A percentile compares a stretch with the other conserved stretches of the same genome.
Evolutionary conservation across 2,888 invertebrate genomes (phyloP).

Genomic region (Hipparchia sbordonii): DNA sequence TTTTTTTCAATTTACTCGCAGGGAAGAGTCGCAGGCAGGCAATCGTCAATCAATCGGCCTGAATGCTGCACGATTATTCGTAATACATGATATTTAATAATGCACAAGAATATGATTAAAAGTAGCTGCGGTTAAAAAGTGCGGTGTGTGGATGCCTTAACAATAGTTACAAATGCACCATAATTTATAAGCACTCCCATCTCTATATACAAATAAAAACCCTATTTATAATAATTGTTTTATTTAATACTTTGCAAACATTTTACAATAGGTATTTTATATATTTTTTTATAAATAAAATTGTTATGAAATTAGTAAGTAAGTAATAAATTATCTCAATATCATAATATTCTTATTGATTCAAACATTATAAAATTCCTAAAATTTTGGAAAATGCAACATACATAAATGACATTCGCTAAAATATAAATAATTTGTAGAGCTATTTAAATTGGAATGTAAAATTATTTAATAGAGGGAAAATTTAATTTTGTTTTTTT

Average conservation of each 20-base stretch:
- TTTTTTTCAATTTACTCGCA: too few relatives aligned
- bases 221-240: conserved; percentile 10
- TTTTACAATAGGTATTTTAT: conserved; percentile 12
- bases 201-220: conserved; percentile 63
- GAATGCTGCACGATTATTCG: too few relatives aligned
- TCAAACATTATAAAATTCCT: conserved; percentile 17
- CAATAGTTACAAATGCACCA: conserved; percentile 69
- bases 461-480: conserved; percentile 23
- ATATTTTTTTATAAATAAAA: not conserved
- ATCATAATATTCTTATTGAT: conserved; percentile 19
- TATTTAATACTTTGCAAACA: conserved; percentile 27
- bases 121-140: conserved; percentile 1
- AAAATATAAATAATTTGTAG: conserved; percentile 23
- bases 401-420: conserved; percentile 25
- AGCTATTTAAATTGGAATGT: conserved; percentile 35
- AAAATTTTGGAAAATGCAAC: conserved; percentile 31
- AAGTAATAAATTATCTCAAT: conserved; percentile 9
- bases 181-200: conserved; percentile 67
- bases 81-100: too few relatives aligned
- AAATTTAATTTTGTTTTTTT: conserved; percentile 15
- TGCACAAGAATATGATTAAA: not conserved
- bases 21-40: too few relatives aligned
- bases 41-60: too few relatives aligned
- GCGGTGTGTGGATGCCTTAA: conserved; percentile 43
- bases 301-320: not conserved